Percentiles rank a stretch among this genome's conserved stretches.
These are phyloP conservation scores for Tetramorium parvispinum DNA, from an alignment of 1,140 invertebrate genomes.

Conservation along the genomic window DNA sequence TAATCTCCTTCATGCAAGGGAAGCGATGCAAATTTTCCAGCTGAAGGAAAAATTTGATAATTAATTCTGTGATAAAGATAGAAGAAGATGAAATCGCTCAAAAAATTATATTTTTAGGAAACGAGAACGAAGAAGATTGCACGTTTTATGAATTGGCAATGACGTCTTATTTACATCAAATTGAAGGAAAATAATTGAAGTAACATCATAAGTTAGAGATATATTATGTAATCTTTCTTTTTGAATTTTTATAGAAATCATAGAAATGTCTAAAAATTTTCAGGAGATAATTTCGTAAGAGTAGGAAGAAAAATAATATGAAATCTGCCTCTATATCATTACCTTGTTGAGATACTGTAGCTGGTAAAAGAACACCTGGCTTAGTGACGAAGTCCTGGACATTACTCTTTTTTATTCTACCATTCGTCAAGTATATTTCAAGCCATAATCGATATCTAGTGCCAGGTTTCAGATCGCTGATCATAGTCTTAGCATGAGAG, in stretches of 20 bases:
- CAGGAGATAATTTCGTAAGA: neutral
- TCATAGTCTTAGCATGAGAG: slow-evolving; percentile 89
- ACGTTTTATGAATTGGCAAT: neutral
- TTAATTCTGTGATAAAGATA: neutral
- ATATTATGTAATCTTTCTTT: neutral
- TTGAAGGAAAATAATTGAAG: neutral
- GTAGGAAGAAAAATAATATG: neutral
- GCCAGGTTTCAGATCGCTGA: slow-evolving; percentile 91
- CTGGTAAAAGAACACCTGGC: slow-evolving; percentile 87
- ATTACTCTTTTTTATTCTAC: slow-evolving; percentile 94
- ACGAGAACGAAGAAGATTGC: neutral
- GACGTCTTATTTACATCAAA: neutral
- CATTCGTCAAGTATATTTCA: slow-evolving; percentile 95
- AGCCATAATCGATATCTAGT: slow-evolving; percentile 94
- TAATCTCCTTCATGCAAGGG: slow-evolving; percentile 89
- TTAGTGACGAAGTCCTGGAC: slow-evolving; percentile 95
- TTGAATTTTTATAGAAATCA: neutral
- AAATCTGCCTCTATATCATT: slow-evolving; percentile 11
- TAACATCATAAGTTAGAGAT: neutral
- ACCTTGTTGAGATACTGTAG: slow-evolving; percentile 86
- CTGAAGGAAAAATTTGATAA: slow-evolving; percentile 50
- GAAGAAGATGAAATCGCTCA: neutral
- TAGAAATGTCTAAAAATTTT: neutral
- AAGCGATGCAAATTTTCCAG: slow-evolving; percentile 88
- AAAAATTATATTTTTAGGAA: neutral